A percentile compares a stretch with the other conserved stretches of the same genome.
phyloP scores from a whole-genome alignment of 92 coral and sea anemone genomes.

The Isaurus tuberculatus region DNA sequence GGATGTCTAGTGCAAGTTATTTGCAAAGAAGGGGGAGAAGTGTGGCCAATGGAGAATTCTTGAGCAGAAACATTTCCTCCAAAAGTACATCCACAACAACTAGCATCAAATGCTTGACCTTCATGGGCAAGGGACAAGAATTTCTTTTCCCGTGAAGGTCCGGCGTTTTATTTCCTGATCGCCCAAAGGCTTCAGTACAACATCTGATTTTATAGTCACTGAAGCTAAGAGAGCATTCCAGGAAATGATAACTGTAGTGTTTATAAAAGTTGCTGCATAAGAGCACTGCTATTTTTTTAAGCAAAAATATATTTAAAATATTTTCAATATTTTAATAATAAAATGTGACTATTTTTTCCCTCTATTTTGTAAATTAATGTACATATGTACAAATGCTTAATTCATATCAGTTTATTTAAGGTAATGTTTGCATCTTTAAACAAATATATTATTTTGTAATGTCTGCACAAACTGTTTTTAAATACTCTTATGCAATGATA shows the following conservation, averaged over 20 bases:
- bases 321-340: conserved; percentile 8
- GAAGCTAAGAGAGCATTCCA: conserved; percentile 53
- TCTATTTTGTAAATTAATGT: conserved; percentile 8
- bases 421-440: neutral
- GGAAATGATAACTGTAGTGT: conserved; percentile 58
- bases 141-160: conserved; percentile 52
- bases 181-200: conserved; percentile 42
- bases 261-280: conserved; percentile 53
- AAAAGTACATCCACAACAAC: conserved; percentile 2
- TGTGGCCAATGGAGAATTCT: conserved; percentile 56
- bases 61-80: conserved; percentile 36
- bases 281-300: neutral
- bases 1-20: conserved; percentile 53
- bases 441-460: conserved; percentile 8
- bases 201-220: conserved; percentile 29
- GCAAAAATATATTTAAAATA: neutral
- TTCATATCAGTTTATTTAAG: conserved; percentile 1
- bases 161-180: conserved; percentile 68
- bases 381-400: neutral
- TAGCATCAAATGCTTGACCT: conserved; percentile 60
- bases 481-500: conserved; percentile 15
- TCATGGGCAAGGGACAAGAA: conserved; percentile 70
- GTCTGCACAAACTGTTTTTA: neutral
- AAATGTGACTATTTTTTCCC: conserved; percentile 9
- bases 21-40: conserved; percentile 49